Conservation (phyloP, 2,888 invertebrate genomes). For the Scaptomyza reducta region DNA sequence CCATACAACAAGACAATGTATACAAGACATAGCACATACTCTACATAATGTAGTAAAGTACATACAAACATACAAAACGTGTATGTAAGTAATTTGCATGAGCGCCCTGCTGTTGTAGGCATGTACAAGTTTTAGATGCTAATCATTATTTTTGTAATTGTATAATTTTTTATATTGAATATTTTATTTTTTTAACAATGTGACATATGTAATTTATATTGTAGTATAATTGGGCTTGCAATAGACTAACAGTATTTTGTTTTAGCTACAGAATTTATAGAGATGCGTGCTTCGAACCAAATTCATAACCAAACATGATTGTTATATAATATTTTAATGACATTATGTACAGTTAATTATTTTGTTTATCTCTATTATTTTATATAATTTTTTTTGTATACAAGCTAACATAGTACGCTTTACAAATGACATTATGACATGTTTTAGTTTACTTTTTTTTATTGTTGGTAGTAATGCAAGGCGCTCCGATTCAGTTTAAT, state of each 20-base stretch:
- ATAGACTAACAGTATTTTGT: constrained; percentile 79
- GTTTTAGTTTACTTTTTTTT: constrained; percentile 48
- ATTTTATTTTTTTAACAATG: constrained; percentile 57
- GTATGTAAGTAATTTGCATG: constrained; percentile 57
- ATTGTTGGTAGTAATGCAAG: constrained; percentile 44
- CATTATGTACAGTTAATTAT: constrained; percentile 72
- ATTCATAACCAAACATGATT: constrained; percentile 76
- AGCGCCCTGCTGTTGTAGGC: constrained; percentile 59
- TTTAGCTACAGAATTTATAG: constrained; percentile 49
- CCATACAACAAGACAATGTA: constrained; percentile 76
- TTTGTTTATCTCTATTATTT: constrained; percentile 46
- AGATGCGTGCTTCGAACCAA: constrained; percentile 73
- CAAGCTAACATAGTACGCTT: constrained; percentile 54
- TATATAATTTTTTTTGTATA: constrained; percentile 25
- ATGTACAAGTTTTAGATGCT: constrained; percentile 78
- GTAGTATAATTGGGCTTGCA: constrained; percentile 73
- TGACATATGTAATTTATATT: constrained; percentile 63
- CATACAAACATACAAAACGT: constrained; percentile 29
- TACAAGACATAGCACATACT: constrained; percentile 80
- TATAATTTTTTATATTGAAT: constrained; percentile 34
- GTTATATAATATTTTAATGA: constrained; percentile 77
- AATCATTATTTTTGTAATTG: constrained; percentile 62
- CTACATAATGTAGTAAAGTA: constrained; percentile 51
- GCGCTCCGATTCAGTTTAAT: constrained; percentile 65
- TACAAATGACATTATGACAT: constrained; percentile 64